phyloP scores from a whole-genome alignment of 2,113 vertebrate species.

The Ciconia boyciana region DNA sequence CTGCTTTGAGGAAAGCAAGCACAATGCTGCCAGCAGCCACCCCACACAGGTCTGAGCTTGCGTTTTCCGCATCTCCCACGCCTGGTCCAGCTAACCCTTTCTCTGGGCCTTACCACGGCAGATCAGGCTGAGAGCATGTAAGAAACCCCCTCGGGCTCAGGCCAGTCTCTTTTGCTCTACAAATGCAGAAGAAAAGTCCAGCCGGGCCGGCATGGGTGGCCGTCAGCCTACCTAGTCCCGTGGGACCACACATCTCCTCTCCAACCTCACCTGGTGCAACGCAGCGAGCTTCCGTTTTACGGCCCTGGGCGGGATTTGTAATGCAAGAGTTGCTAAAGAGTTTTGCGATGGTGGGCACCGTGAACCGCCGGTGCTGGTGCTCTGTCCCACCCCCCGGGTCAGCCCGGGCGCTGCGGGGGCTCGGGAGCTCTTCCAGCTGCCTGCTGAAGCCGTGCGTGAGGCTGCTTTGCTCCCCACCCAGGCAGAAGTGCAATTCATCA shows the following conservation, averaged over 20 bases:
- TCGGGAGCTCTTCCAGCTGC: conserved; percentile 18
- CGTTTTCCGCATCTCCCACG: neutral
- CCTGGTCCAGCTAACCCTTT: neutral
- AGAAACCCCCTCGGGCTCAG: neutral
- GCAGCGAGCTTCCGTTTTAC: neutral
- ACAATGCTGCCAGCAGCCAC: neutral
- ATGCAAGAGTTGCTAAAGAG: neutral
- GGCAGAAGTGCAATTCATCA: neutral
- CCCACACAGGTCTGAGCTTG: neutral
- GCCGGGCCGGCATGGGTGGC: neutral
- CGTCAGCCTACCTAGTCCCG: too few relatives aligned
- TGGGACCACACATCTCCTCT: neutral
- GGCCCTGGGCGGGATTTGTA: neutral
- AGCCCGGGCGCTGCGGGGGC: rapidly evolving
- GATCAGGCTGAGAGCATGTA: rapidly evolving
- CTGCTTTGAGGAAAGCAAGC: neutral
- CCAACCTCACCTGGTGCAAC: neutral
- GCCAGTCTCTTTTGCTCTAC: neutral
- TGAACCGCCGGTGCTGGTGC: rapidly evolving
- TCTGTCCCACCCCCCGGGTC: rapidly evolving
- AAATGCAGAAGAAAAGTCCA: neutral
- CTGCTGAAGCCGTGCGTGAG: neutral
- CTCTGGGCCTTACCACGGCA: too few relatives aligned
- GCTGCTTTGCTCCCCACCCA: neutral
- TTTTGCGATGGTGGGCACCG: neutral